Base-by-base conservation (phyloP, 2,797 vertebrate genomes). In the Galaxias olidus region DNA sequence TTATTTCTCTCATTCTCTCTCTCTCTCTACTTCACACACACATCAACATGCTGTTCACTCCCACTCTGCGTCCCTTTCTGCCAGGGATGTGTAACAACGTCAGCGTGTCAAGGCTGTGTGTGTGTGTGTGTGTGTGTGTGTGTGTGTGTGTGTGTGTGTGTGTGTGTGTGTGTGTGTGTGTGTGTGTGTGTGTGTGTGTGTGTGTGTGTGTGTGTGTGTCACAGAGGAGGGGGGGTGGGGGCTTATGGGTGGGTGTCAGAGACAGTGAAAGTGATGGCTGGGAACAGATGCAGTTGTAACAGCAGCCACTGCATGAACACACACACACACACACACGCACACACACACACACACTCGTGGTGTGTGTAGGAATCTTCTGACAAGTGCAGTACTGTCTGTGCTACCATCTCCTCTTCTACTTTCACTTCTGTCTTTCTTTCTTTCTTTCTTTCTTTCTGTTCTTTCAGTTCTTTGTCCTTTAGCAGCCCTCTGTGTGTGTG, bases 271-370 rank as follows among this genome's bases (percentile, higher is more conserved):
- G 63, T 89, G 89, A 90, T 71, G 81, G 77, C 65, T 74, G 65
- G 76, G 78, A 87, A 83, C 88, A 90, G 88, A 89, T 90, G 89
- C 80, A 83, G 30, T 30, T 30, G 84, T 79, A 87, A 83, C 82
- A 82, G 78, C 81, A 83, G 78, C 80, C 47, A 50, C 68, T 55
- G 58, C 64, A 13, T 43, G 52, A 10, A 20, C 64, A 59, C 14
- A 44, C 48, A 45, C 41, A 11, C 13, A 11, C 47, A 1, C 30
- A 55, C 63, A 66, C 63, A 66, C 40, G 10, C 65, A 63, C 41
- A 17, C 49, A 61, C 18, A 14, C 30, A 40, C 58, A 48, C 44
- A 18, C 57, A n/a, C n/a, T n/a, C n/a, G 4, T 17, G 19, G 56
- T 57, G 59, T 61, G 64, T 63, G 65, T 47, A 57, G 69, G 76